Evolutionary conservation across 1,140 invertebrate genomes (phyloP).

Genomic region (Cydia splendana): DNA sequence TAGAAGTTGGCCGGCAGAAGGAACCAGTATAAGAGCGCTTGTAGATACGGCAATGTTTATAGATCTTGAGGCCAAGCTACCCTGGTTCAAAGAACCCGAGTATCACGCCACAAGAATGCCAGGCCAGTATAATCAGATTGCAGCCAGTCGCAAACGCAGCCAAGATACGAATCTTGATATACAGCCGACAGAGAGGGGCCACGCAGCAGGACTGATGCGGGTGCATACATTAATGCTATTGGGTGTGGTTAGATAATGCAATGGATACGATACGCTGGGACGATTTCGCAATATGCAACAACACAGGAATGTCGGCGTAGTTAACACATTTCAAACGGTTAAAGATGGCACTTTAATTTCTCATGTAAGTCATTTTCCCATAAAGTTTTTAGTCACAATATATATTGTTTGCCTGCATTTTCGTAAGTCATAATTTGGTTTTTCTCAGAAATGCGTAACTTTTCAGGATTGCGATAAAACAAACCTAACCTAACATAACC

Average conservation of each 20-base stretch:
- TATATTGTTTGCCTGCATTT: too few relatives aligned
- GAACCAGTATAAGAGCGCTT: background rate
- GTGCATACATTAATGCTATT: slow-evolving; percentile 11
- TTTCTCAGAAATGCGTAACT: too few relatives aligned
- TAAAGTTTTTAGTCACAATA: too few relatives aligned
- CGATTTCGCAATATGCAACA: background rate
- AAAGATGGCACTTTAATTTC: too few relatives aligned
- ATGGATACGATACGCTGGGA: background rate
- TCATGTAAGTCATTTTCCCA: too few relatives aligned
- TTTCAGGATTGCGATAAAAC: too few relatives aligned
- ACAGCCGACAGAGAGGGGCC: slow-evolving; percentile 43
- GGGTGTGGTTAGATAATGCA: slow-evolving; percentile 12
- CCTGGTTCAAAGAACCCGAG: background rate
- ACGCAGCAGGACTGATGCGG: background rate
- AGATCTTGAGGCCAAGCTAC: background rate
- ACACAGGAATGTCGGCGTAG: background rate
- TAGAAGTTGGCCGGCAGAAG: background rate
- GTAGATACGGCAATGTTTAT: background rate
- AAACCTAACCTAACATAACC: too few relatives aligned
- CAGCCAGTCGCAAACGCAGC: slow-evolving; percentile 48
- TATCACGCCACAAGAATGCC: background rate
- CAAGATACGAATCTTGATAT: slow-evolving; percentile 70
- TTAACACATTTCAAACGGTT: background rate
- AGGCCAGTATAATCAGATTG: background rate
- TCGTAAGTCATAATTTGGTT: too few relatives aligned